Conservation (phyloP, 2,888 invertebrate species). For the Drosophila kanekoi region DNA sequence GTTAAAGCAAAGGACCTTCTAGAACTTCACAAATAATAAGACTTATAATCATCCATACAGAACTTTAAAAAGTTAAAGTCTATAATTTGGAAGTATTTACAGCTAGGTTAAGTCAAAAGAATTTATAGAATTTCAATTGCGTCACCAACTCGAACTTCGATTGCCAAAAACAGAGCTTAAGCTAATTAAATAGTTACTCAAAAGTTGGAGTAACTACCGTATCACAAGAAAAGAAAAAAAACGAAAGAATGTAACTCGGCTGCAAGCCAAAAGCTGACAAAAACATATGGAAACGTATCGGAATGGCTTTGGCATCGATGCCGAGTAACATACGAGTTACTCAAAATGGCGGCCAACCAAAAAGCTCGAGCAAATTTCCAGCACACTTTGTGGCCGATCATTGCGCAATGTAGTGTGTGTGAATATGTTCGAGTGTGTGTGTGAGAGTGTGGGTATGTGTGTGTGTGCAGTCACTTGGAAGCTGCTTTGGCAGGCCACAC, state of each 20-base stretch:
- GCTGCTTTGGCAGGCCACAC: slow-evolving; percentile 63
- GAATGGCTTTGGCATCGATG: slow-evolving; percentile 56
- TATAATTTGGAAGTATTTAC: no score
- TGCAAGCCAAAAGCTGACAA: slow-evolving; percentile 27
- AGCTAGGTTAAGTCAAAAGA: not conserved
- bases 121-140: not conserved
- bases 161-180: not conserved
- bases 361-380: slow-evolving; percentile 39
- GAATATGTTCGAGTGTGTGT: not conserved
- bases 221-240: not conserved
- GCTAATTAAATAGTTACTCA: slow-evolving; percentile 40
- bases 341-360: slow-evolving; percentile 44
- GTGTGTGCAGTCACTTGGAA: slow-evolving; percentile 61
- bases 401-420: slow-evolving; percentile 16
- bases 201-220: slow-evolving; percentile 12
- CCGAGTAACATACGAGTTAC: slow-evolving; percentile 13
- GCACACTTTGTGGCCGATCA: slow-evolving; percentile 68
- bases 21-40: no score
- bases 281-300: slow-evolving; percentile 53
- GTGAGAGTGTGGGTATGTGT: not conserved
- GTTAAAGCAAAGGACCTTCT: no score
- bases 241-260: not conserved
- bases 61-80: no score
- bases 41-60: no score
- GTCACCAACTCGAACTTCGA: not conserved